Conservation (phyloP, 1,140 invertebrate genomes). For the Anagrus nilaparvatae region DNA sequence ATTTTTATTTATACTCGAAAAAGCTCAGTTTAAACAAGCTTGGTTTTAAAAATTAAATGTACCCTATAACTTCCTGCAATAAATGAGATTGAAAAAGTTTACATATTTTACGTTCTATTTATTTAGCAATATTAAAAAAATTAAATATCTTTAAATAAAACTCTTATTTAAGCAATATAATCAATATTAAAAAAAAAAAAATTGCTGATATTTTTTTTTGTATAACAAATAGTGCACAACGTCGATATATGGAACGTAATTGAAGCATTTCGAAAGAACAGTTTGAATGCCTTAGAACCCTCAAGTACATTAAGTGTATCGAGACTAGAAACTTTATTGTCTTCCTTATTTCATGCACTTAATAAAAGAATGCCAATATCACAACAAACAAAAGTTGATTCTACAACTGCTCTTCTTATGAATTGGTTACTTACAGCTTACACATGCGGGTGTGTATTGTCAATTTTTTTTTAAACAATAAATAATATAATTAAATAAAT, state of each 20-base stretch:
- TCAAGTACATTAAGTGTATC: conserved; percentile 83
- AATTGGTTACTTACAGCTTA: conserved; percentile 93
- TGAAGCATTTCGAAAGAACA: conserved; percentile 95
- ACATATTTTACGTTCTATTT: no score
- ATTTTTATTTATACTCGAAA: no score
- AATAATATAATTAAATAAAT: no score
- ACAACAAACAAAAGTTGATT: conserved; percentile 84
- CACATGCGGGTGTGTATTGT: conserved; percentile 79
- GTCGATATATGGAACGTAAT: conserved; percentile 99
- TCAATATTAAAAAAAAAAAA: not conserved
- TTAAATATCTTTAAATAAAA: no score
- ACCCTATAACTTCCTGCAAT: no score
- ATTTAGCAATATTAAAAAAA: no score
- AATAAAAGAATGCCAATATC: conserved; percentile 92
- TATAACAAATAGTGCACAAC: conserved; percentile 86
- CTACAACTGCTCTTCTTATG: conserved; percentile 77
- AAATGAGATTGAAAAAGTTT: no score
- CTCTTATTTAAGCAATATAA: no score
- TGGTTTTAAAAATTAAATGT: no score
- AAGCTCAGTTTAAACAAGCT: no score
- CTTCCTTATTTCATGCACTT: conserved; percentile 84
- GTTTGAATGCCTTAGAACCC: conserved; percentile 85
- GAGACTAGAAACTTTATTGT: conserved; percentile 81
- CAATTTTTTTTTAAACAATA: no score
- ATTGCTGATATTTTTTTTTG: not conserved